These are phyloP conservation scores for Harpalus rubripes DNA, from an alignment of 2,888 invertebrate species.

Conservation along the genomic window DNA sequence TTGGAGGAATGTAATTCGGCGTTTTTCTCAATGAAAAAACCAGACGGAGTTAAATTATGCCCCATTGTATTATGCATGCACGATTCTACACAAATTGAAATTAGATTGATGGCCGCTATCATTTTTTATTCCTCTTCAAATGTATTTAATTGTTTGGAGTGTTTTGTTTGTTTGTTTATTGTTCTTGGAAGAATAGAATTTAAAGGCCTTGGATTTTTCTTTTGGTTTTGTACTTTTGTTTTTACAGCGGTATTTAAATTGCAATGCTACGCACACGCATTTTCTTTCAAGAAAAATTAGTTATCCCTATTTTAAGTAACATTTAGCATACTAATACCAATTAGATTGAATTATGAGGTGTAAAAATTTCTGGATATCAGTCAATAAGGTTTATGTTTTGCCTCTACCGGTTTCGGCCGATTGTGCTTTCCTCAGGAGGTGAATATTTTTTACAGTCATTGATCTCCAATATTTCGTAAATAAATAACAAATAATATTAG, in stretches of 20 bases:
- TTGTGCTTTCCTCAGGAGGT: too few species aligned
- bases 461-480: too few species aligned
- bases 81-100: conserved; percentile 70
- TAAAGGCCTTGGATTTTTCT: conserved; percentile 51
- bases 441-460: too few species aligned
- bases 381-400: too few species aligned
- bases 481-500: too few species aligned
- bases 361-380: too few species aligned
- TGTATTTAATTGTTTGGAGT: conserved; percentile 66
- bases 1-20: conserved; percentile 40
- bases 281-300: neutral
- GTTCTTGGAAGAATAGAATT: conserved; percentile 64
- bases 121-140: conserved; percentile 60
- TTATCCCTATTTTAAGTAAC: neutral
- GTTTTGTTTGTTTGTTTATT: conserved; percentile 62
- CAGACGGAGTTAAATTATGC: conserved; percentile 57
- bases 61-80: conserved; percentile 71
- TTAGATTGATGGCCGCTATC: conserved; percentile 67
- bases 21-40: conserved; percentile 56
- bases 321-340: too few species aligned
- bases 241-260: conserved; percentile 37
- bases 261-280: neutral
- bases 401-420: too few species aligned
- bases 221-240: conserved; percentile 34
- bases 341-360: too few species aligned